Evolutionary conservation across 2,797 vertebrate species (phyloP).

Genomic region (Chelon auratus): DNA sequence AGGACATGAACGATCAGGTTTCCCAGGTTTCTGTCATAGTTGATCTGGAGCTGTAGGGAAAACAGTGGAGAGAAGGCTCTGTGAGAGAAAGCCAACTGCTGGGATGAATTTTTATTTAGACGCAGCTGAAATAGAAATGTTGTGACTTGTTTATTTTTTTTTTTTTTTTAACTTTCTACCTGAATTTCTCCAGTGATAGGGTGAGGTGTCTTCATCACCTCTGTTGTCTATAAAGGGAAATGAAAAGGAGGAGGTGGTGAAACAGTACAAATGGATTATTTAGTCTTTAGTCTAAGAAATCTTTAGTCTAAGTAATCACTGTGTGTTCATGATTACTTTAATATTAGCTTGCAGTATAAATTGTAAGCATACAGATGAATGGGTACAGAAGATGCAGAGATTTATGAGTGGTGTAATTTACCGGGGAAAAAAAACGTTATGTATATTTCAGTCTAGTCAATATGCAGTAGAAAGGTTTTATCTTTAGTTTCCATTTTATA

Average conservation of each 20-base stretch:
- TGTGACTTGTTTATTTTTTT: background rate
- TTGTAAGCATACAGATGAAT: slow-evolving; percentile 34
- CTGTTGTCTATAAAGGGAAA: slow-evolving; percentile 85
- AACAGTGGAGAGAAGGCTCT: background rate
- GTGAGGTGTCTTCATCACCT: slow-evolving; percentile 87
- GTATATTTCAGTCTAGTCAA: background rate
- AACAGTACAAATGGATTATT: no score
- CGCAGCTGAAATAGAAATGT: background rate
- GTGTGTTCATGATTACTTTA: background rate
- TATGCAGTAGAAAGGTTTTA: slow-evolving; percentile 6
- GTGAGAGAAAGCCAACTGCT: slow-evolving; percentile 10
- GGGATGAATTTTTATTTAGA: background rate
- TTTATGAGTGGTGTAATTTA: slow-evolving; percentile 28
- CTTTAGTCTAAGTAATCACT: no score
- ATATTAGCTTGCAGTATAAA: slow-evolving; percentile 16
- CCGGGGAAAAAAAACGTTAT: slow-evolving; percentile 16
- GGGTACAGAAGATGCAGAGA: slow-evolving; percentile 18
- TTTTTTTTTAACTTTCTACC: slow-evolving; percentile 77
- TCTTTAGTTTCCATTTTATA: slow-evolving; percentile 1
- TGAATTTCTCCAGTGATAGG: slow-evolving; percentile 97
- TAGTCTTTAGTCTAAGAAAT: no score
- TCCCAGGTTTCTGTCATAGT: slow-evolving; percentile 96
- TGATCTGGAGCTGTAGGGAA: slow-evolving; percentile 93
- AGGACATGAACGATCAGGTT: slow-evolving; percentile 98
- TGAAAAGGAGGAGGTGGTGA: no score